Evolutionary conservation across 2,797 vertebrate genomes (phyloP), one percentile per base, ranked within the genome.

Genomic region (Sylvilagus floridanus): DNA sequence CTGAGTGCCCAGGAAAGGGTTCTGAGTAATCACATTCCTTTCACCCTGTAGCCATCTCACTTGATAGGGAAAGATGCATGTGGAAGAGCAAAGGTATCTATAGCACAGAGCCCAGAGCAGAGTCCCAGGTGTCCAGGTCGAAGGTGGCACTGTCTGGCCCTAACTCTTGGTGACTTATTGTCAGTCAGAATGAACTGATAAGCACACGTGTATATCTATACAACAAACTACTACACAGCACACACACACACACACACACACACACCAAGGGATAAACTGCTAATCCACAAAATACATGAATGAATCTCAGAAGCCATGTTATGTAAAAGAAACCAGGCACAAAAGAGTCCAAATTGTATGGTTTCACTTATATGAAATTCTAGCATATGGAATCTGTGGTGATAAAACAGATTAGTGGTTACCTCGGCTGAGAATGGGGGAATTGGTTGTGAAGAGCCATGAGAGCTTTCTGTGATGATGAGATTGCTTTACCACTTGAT

Each of bases 401-500:
- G 37, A 92, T 62, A 71, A 50, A 88, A 66, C n/a, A 82, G 47
- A 78, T 82, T 54, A 73, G 65, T 72, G 30, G 12, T 42, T 82
- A 92, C 24, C 52, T 93, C 26, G 16, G 22, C 9, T 21, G 24
- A 22, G 35, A 54, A 11, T 68, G 26, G n/a, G 30, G 30, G 28
- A n/a, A 73, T 21, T 89, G 12, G 69, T 50, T 76, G 62, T 37
- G 73, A 87, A 92, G 50, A 90, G 24, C 28, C 63, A 66, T 13
- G n/a, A 91, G 22, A 86, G 86, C 30, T 89, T 90, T 91, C 85
- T 86, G n/a, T 37, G 50, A 87, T 73, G 19, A 90, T 77, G 30
- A 89, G 11, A 91, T 92, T 75, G 28, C 76, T 93, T 91, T 72
- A 57, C 63, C 76, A 88, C 24, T 89, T 85, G 75, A 85, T 95